A percentile compares a stretch with the other conserved stretches of the same genome.
phyloP scores from a whole-genome alignment of 2,113 vertebrate species.

The Cygnus buccinator region DNA sequence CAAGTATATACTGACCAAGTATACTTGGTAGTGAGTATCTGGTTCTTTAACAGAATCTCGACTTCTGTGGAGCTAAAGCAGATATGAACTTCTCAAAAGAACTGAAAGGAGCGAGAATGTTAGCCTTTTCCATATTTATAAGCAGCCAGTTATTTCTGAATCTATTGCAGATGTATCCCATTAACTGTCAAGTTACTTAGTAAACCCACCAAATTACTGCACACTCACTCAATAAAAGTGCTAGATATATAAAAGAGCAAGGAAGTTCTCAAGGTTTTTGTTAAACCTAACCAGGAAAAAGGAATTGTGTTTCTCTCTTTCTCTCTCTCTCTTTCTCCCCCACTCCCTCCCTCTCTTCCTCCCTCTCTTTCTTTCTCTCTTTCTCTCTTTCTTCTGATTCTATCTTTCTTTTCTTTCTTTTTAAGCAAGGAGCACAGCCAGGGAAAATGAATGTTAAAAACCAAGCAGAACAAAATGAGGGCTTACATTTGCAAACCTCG shows the following conservation, averaged over 20 bases:
- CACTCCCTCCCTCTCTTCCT: background rate
- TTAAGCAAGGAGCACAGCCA: background rate
- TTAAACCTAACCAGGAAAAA: background rate
- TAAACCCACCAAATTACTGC: slow-evolving; percentile 61
- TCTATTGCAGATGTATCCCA: slow-evolving; percentile 57
- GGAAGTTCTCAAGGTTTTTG: slow-evolving; percentile 26
- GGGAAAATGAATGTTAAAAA: slow-evolving; percentile 47
- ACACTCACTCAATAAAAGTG: slow-evolving; percentile 59
- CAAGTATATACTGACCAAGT: too few relatives aligned
- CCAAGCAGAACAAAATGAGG: slow-evolving; percentile 39
- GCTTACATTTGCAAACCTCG: slow-evolving; percentile 57
- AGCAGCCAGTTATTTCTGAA: slow-evolving; percentile 43
- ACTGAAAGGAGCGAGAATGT: slow-evolving; percentile 1
- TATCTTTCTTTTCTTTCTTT: background rate
- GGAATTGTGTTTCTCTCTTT: background rate
- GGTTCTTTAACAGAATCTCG: background rate
- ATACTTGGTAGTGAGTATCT: background rate
- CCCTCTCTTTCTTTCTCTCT: too few relatives aligned
- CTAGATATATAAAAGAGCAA: slow-evolving; percentile 45
- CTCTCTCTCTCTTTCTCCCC: background rate
- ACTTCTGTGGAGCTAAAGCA: background rate
- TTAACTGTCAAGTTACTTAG: slow-evolving; percentile 69
- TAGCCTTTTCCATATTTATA: slow-evolving; percentile 34
- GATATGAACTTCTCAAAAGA: slow-evolving; percentile 5
- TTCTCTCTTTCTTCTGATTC: background rate